Percentiles rank a stretch among this genome's conserved stretches.
Evolutionary conservation across 2,888 invertebrate genomes (phyloP).

Genomic region (Zygothrica quintamaculata): DNA sequence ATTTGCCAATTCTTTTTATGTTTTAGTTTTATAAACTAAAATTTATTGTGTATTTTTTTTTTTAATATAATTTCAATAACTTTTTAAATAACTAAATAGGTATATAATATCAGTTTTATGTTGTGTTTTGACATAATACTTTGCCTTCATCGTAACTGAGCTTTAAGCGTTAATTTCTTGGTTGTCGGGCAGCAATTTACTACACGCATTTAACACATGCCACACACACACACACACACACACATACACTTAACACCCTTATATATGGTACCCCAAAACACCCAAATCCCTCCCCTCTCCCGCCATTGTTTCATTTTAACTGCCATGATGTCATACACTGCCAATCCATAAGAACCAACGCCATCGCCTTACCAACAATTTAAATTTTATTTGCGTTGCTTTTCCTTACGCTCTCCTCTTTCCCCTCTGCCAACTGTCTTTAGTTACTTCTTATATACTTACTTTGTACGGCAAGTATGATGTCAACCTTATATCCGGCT

Average conservation of each 20-base stretch:
- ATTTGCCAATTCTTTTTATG: conserved; percentile 57
- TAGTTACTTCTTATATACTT: conserved; percentile 24
- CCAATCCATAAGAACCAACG: conserved; percentile 19
- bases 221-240: too few relatives aligned
- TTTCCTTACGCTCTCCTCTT: conserved; percentile 22
- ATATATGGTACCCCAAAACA: conserved; percentile 16
- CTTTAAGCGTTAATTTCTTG: too few relatives aligned
- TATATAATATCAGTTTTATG: too few relatives aligned
- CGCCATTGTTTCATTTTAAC: background rate
- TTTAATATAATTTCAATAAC: conserved; percentile 11
- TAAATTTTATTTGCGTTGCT: conserved; percentile 60
- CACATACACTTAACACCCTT: conserved; percentile 45
- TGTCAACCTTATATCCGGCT: conserved; percentile 40
- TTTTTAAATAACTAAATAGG: conserved; percentile 10
- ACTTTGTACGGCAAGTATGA: conserved; percentile 32
- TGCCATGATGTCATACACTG: conserved; percentile 47
- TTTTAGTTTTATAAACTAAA: conserved; percentile 30
- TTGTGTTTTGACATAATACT: too few relatives aligned
- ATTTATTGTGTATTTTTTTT: too few relatives aligned
- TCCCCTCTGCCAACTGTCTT: conserved; percentile 4
- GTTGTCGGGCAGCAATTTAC: background rate
- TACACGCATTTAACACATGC: conserved; percentile 43
- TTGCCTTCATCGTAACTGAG: too few relatives aligned
- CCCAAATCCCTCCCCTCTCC: background rate
- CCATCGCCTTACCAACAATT: conserved; percentile 48